Base-by-base conservation (phyloP, 2,888 invertebrate genomes). In the Cartodere bifasciata region DNA sequence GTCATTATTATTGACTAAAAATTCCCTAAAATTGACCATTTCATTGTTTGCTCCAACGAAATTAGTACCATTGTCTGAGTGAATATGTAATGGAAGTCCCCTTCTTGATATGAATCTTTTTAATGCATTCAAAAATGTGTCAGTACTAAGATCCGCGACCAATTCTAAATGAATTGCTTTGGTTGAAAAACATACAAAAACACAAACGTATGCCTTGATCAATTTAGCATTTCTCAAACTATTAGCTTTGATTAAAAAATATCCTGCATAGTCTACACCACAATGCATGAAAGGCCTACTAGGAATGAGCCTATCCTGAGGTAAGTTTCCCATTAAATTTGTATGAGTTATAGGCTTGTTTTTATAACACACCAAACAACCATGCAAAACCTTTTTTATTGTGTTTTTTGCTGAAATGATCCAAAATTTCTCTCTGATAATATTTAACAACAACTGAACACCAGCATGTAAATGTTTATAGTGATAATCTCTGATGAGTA, bases 151-250 rank as follows among this genome's bases (percentile, higher is more conserved):
- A 17, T 47, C 45, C 0, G 41, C 39, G 0, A 49, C 50, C 2
- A 50, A 20, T 36, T 57, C 55, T 1, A 56, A 10, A 16, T 56
- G 53, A 2, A 52, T 29, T 9, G 51, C 47, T 32, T 42, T 45
- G 2, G 48, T 48, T 1, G 36, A 20, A 15, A 50, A 32, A 29
- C 51, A 48, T n/a, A 49, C 36, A 27, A 49, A 50, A 17, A 50
- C 5, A 27, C 41, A 40, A 12, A 51, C 12, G 38, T 49, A 53
- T 3, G 26, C 28, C 32, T 48, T 49, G 2, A 35, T 33, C 7
- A 28, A 17, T 20, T 37, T 35, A 11, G 33, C 20, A 10, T 36
- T 39, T 32, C 48, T 23, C 6, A 35, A 28, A 11, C 21, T 29
- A 10, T 35, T 29, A 21, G 34, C 36, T 31, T 40, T 44, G 11